Evolutionary conservation across 2,888 invertebrate genomes (phyloP).

Genomic region (Lochmaea capreae): DNA sequence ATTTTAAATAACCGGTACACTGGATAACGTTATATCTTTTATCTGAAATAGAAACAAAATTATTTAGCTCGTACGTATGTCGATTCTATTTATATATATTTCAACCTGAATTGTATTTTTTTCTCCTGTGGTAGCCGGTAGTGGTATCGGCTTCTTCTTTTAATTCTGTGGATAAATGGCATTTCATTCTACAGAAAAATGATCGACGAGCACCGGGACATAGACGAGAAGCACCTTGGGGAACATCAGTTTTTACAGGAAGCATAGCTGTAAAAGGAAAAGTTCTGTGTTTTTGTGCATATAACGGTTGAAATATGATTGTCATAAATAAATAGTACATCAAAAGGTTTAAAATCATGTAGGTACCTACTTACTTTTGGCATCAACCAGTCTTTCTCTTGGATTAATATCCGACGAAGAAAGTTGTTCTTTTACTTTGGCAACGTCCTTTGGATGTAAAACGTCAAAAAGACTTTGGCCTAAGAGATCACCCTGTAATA

Average conservation of each 20-base stretch:
- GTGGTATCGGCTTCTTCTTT: slow-evolving; percentile 81
- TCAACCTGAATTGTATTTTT: slow-evolving; percentile 71
- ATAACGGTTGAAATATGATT: too few relatives aligned
- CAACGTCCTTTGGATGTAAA: slow-evolving; percentile 93
- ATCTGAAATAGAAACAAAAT: slow-evolving; percentile 66
- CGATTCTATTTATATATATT: slow-evolving; percentile 18
- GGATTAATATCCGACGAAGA: slow-evolving; percentile 91
- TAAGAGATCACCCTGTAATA: slow-evolving; percentile 80
- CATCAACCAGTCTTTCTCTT: slow-evolving; percentile 89
- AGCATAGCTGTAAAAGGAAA: slow-evolving; percentile 79
- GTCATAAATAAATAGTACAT: too few relatives aligned
- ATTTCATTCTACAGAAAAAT: slow-evolving; percentile 95
- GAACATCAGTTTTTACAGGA: slow-evolving; percentile 88
- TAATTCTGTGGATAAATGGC: slow-evolving; percentile 72
- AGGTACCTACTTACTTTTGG: slow-evolving; percentile 82
- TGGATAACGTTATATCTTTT: slow-evolving; percentile 90
- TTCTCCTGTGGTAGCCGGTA: slow-evolving; percentile 74
- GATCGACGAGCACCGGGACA: slow-evolving; percentile 91
- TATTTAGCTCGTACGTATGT: neutral
- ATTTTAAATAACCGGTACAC: slow-evolving; percentile 93
- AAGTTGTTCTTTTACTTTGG: slow-evolving; percentile 94
- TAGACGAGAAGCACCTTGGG: slow-evolving; percentile 78
- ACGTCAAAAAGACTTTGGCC: slow-evolving; percentile 96
- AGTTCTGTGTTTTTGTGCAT: neutral
- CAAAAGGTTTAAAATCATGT: neutral